phyloP scores from a whole-genome alignment of 2,888 invertebrate genomes.

The Druceiella hillmani region DNA sequence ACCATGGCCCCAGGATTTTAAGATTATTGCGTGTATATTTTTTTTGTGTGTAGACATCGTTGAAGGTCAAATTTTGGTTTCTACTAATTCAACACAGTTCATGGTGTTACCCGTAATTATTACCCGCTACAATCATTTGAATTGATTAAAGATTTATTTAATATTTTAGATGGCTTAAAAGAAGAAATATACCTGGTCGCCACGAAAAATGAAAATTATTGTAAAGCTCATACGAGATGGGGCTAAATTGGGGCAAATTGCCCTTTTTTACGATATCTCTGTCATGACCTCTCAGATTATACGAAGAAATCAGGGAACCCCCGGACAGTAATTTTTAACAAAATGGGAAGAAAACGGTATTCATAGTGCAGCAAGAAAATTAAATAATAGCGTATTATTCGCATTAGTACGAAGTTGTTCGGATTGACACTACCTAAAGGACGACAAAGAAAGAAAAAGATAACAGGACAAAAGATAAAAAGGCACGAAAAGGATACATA shows the following conservation, averaged over 20 bases:
- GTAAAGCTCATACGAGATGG: conserved; percentile 3
- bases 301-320: conserved; percentile 15
- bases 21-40: conserved; percentile 1
- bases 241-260: conserved; percentile 4
- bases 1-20: neutral
- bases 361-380: too few relatives aligned
- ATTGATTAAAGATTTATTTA: neutral
- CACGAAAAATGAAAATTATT: conserved; percentile 4
- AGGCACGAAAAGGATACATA: too few relatives aligned
- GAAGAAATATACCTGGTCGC: conserved; percentile 6
- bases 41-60: conserved; percentile 2
- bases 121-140: neutral
- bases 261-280: conserved; percentile 3
- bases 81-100: neutral
- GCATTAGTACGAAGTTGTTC: too few relatives aligned
- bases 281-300: conserved; percentile 4
- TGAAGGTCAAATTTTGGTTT: conserved; percentile 4
- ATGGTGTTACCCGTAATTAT: conserved; percentile 3
- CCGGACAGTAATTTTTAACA: too few relatives aligned
- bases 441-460: too few relatives aligned
- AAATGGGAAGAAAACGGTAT: too few relatives aligned
- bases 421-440: too few relatives aligned
- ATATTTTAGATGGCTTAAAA: conserved; percentile 3
- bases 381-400: too few relatives aligned
- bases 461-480: too few relatives aligned